Conservation (phyloP, 2,888 invertebrate genomes). For the Colletes collaris region DNA sequence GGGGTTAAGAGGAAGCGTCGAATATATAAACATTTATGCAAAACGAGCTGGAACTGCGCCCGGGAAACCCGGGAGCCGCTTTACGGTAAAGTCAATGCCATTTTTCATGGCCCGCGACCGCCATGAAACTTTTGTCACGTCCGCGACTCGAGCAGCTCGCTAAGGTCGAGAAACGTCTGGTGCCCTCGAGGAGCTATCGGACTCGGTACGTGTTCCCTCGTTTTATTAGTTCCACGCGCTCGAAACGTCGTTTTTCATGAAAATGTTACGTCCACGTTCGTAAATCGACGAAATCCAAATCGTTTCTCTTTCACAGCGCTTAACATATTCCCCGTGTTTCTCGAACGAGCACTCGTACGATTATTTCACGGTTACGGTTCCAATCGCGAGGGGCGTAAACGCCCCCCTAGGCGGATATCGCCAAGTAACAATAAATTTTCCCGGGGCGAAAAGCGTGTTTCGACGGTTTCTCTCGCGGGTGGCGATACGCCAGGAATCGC, state of each 20-base stretch:
- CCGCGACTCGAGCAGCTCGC: constrained; percentile 9
- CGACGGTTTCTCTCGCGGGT: no score
- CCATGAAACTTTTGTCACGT: constrained; percentile 61
- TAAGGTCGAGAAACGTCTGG: not conserved
- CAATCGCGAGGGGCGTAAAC: no score
- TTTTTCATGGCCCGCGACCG: constrained; percentile 47
- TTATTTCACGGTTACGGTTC: no score
- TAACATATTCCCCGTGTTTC: no score
- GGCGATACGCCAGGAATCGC: constrained; percentile 1
- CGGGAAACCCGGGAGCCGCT: constrained; percentile 27
- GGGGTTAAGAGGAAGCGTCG: constrained; percentile 55
- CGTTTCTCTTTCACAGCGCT: no score
- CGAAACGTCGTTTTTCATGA: no score
- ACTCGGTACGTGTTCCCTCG: no score
- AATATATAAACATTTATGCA: constrained; percentile 67
- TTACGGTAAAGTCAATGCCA: constrained; percentile 49
- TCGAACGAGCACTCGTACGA: no score
- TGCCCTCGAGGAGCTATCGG: not conserved
- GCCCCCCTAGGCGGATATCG: no score
- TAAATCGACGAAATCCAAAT: no score
- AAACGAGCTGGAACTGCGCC: constrained; percentile 37
- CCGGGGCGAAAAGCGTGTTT: not conserved
- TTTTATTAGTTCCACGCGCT: no score
- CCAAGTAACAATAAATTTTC: not conserved
- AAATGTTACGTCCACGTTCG: no score